Conservation (phyloP, 2,113 vertebrate species). For the Scalopus aquaticus region DNA sequence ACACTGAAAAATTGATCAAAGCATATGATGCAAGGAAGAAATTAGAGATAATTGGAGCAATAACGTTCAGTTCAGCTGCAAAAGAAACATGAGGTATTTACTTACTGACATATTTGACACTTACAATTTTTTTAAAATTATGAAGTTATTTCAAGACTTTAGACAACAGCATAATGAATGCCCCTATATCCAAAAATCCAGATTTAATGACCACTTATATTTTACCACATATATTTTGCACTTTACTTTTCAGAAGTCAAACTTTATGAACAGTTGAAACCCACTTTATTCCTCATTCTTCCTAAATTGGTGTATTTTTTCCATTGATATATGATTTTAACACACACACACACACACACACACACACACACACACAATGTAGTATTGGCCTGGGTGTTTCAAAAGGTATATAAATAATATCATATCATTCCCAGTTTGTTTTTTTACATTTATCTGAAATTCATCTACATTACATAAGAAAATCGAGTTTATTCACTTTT, state of each 20-base stretch:
- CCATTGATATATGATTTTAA: neutral
- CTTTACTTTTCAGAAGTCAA: conserved; percentile 42
- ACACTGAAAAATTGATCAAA: conserved; percentile 99
- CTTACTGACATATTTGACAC: neutral
- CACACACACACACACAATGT: neutral
- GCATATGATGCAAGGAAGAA: conserved; percentile 99
- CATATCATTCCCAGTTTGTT: neutral
- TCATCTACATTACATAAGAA: neutral
- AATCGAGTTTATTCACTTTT: neutral
- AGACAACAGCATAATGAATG: conserved; percentile 1
- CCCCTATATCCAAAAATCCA: neutral
- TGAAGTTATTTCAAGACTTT: conserved; percentile 16
- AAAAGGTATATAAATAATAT: conserved; percentile 14
- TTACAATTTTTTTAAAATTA: conserved; percentile 1
- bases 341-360: neutral
- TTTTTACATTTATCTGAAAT: conserved; percentile 15
- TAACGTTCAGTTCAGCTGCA: conserved; percentile 94
- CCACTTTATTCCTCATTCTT: neutral
- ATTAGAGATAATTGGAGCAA: conserved; percentile 99
- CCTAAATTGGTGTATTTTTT: neutral
- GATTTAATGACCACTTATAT: neutral
- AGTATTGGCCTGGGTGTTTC: neutral
- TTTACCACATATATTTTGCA: neutral
- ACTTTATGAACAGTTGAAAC: neutral
- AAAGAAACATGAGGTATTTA: conserved; percentile 62